Base-by-base conservation (phyloP, 64 coral and sea anemone genomes). In the Stylophora pistillata region DNA sequence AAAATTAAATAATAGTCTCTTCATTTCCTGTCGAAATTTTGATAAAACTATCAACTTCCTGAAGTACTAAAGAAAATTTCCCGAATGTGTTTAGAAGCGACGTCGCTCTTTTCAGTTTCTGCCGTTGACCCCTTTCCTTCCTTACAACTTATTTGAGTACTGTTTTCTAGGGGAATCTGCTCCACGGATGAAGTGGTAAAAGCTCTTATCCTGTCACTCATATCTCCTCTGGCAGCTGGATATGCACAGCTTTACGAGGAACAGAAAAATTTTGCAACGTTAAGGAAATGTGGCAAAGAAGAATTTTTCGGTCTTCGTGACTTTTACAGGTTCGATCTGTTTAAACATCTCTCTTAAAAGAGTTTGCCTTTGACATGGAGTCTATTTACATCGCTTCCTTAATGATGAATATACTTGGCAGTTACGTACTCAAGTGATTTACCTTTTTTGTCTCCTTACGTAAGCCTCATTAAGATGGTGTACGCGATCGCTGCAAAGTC, bases 301-400 rank as follows among this genome's bases (percentile, higher is more conserved):
- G 91, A 98, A 29, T 98, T 98, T 64, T 98, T 98, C 88, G 95
- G 95, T 31, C 85, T 98, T 10, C 91, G 95, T 57, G 95, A 98
- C 89, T 98, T 94, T 93, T 98, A 98, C 77, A 98, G 95, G 95
- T 97, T 15, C 18, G 21, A 68, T 37, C 32, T 82, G n/a, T n/a
- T n/a, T n/a, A n/a, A n/a, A n/a, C n/a, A n/a, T n/a, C n/a, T n/a
- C n/a, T n/a, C n/a, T n/a, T n/a, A n/a, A n/a, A n/a, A n/a, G n/a
- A n/a, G n/a, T n/a, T n/a, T n/a, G n/a, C n/a, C n/a, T n/a, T n/a
- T n/a, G n/a, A n/a, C n/a, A n/a, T n/a, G n/a, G n/a, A n/a, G n/a
- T n/a, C n/a, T n/a, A n/a, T n/a, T n/a, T n/a, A n/a, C n/a, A n/a
- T 1, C 64, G 23, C 21, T 68, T 68, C 10, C 11, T 0, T 68